phyloP scores from a whole-genome alignment of 2,888 invertebrate species.

The Trissonchulus latispiculum region DNA sequence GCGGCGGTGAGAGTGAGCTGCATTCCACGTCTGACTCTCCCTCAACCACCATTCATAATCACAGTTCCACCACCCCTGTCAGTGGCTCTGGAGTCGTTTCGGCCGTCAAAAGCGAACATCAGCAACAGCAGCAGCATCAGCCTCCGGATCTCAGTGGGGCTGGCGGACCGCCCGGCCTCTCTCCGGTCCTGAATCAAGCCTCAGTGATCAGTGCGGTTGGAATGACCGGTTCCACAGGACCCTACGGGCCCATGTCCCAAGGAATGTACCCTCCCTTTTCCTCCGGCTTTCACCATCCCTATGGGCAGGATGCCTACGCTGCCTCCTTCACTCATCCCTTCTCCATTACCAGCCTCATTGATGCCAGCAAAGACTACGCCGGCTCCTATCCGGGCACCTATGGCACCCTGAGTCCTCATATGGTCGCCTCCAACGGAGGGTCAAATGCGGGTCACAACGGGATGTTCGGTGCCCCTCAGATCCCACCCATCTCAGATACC shows the following conservation, averaged over 20 bases:
- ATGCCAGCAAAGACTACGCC: constrained; percentile 11
- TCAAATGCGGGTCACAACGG: background rate
- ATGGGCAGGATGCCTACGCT: background rate
- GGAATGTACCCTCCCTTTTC: background rate
- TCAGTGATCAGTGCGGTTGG: background rate
- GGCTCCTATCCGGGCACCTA: background rate
- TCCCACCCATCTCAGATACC: background rate
- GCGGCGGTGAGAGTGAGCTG: background rate
- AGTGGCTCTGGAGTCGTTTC: background rate
- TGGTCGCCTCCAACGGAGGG: background rate
- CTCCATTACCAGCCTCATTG: constrained; percentile 25
- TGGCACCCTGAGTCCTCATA: constrained; percentile 3
- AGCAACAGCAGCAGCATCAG: background rate
- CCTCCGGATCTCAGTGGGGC: background rate
- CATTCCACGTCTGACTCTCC: background rate
- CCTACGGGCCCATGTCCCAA: background rate
- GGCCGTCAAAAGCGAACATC: background rate
- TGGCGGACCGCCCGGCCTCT: background rate
- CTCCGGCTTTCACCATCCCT: background rate
- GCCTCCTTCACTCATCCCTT: constrained; percentile 22
- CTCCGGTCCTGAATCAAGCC: background rate
- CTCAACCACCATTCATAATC: background rate
- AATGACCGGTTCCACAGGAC: background rate
- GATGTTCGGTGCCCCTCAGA: background rate
- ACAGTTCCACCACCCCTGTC: background rate